Base-by-base conservation (phyloP, 64 coral and sea anemone species). In the Platygyra sinensis region DNA sequence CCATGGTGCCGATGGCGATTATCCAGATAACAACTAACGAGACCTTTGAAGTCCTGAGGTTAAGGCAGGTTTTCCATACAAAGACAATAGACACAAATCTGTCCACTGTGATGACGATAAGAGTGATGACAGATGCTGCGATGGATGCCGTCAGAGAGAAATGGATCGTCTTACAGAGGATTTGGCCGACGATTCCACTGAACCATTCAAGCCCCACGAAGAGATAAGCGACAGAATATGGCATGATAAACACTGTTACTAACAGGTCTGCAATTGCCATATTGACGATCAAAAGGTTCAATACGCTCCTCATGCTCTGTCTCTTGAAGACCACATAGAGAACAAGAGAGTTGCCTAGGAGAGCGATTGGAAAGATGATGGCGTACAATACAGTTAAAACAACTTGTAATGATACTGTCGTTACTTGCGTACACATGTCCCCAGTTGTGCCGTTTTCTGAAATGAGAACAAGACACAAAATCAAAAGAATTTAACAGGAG, bases 251-350 rank as follows among this genome's bases (percentile, higher is more conserved):
- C 12, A 97, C 72, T 0, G 95, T 97, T 28, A 97, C 88, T 28
- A 94, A 74, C 2, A 97, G 82, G 52, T 97, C 95, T 5, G 95
- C 95, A 19, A 94, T 81, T 3, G 95, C 77, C 95, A 97, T 97
- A 72, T 97, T 97, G 27, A 97, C 95, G 22, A 97, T 97, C 60
- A 97, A 74, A 15, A 93, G 87, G 77, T 97, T 97, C 14, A 97
- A 65, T 17, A 74, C 95, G 78, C 86, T 97, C 5, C 95, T 76
- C 82, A 97, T 83, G 73, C 76, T 97, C 18, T 87, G 95, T 17
- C 86, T 92, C 5, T 89, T 67, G 84, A 94, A 97, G 3, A 97
- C 95, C 29, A 94, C 95, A 74, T 76, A 94, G 72, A 97, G 36
- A 18, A 97, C 95, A 4, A 97, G 85, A 28, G 83, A 94, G 88